Evolutionary conservation across 2,113 vertebrate species (phyloP), one percentile per base, ranked within the genome.

Genomic region (Columba janthina): DNA sequence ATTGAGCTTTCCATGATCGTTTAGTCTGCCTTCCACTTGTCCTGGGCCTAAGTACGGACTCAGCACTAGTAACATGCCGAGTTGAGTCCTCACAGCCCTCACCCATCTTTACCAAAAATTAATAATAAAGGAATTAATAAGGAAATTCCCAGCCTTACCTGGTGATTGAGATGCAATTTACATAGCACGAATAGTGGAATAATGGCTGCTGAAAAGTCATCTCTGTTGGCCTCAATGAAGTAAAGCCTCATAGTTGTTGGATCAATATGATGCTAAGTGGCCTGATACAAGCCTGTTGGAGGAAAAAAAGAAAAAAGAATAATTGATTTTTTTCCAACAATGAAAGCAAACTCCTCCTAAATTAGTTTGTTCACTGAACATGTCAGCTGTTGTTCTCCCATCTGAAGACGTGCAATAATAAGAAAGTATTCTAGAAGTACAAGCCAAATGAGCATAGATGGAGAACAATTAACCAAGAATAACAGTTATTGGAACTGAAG

Each of bases 241-340:
- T 99, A 98, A 50, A 98, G 98, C 31, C 98, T 97, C 2, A 99
- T 98, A 95, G 98, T 98, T 22, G 98, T 98, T 65, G 98, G 98
- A 97, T 99, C 98, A 26, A 99, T 99, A 97, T 98, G 98, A 97
- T 99, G 98, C 88, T 99, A 98, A 99, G 98, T 0, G 98, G 98
- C 50, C 98, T 97, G 90, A 99, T 99, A 91, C 98, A 99, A 61
- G 98, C 98, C 99, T 99, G 94, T 42, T 75, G 73, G 34, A 75
- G 11, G 4, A 67, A 38, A 38, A 38, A 38, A 38, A 38, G 38
- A 92, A 57, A 65, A 32, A 31, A 56, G 29, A 66, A 36, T 11
- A 29, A 62, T 32, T 34, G 8, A 56, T 66, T 65, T 72, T 70
- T 81, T 60, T 25, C 26, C 48, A 48, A 18, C 21, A 54, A 77